Conservation (phyloP, 2,113 vertebrate species). For the Lophius piscatorius region DNA sequence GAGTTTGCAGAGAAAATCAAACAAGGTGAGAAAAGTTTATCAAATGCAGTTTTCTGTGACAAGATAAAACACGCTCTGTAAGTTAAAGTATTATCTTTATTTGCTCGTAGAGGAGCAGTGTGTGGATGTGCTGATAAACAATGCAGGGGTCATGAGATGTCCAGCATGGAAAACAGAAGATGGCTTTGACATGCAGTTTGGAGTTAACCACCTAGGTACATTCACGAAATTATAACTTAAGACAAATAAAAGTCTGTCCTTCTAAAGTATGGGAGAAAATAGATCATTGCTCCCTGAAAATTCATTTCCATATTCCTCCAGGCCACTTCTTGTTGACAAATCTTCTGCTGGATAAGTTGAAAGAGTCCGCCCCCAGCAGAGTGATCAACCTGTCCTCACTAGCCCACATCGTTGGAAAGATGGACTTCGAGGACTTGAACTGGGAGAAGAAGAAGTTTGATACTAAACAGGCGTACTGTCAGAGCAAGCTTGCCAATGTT, state of each 20-base stretch:
- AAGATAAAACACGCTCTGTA: neutral
- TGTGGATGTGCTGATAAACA: constrained; percentile 86
- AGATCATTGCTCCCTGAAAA: constrained; percentile 5
- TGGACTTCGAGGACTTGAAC: constrained; percentile 88
- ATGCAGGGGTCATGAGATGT: constrained; percentile 88
- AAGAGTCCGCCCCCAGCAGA: constrained; percentile 82
- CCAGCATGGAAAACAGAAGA: constrained; percentile 86
- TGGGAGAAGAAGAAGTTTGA: constrained; percentile 86
- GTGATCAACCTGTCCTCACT: constrained; percentile 88
- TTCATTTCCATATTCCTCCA: constrained; percentile 46
- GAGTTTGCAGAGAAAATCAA: constrained; percentile 80
- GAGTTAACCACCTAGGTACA: constrained; percentile 88
- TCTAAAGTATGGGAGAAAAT: no score
- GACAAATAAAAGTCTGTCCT: no score
- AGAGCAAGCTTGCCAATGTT: constrained; percentile 88
- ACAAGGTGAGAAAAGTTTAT: constrained; percentile 61
- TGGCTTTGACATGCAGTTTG: constrained; percentile 90
- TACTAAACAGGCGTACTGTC: constrained; percentile 88
- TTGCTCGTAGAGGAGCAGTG: constrained; percentile 78
- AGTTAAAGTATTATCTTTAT: neutral
- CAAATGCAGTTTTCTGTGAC: neutral
- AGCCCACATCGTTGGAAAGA: constrained; percentile 83
- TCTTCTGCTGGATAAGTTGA: constrained; percentile 86
- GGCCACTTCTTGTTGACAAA: constrained; percentile 89
- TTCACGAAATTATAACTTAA: neutral